Conservation (phyloP, 2,113 vertebrate genomes). For the Neoarius graeffei region DNA sequence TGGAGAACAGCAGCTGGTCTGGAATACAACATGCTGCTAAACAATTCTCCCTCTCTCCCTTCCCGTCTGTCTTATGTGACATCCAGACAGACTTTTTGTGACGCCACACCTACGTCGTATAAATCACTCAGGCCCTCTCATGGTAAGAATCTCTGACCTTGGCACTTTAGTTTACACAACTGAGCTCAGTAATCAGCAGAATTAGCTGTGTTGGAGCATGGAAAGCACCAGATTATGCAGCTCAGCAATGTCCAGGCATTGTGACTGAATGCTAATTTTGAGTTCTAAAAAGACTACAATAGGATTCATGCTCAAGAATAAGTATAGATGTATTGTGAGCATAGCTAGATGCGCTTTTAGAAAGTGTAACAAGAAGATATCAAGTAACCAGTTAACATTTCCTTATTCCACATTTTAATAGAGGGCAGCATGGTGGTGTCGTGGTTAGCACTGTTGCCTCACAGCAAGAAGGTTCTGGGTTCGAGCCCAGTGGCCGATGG, state of each 20-base stretch:
- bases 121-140: not conserved
- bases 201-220: not conserved
- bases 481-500: no score
- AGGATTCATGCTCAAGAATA: not conserved
- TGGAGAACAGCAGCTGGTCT: constrained; percentile 11
- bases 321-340: not conserved
- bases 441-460: no score
- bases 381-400: not conserved
- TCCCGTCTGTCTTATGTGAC: not conserved
- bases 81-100: not conserved
- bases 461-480: no score
- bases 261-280: not conserved
- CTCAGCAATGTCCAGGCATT: not conserved
- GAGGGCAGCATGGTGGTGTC: not conserved
- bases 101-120: not conserved
- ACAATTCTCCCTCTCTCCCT: constrained; percentile 3
- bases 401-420: not conserved
- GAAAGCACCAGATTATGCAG: not conserved
- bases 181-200: not conserved
- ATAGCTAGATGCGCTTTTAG: not conserved
- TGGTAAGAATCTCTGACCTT: not conserved
- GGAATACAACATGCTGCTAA: not conserved
- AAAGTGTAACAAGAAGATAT: not conserved
- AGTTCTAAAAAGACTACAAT: not conserved
- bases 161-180: not conserved